Evolutionary conservation across 2,797 vertebrate species (phyloP).

Genomic region (Heterohyrax brucei): DNA sequence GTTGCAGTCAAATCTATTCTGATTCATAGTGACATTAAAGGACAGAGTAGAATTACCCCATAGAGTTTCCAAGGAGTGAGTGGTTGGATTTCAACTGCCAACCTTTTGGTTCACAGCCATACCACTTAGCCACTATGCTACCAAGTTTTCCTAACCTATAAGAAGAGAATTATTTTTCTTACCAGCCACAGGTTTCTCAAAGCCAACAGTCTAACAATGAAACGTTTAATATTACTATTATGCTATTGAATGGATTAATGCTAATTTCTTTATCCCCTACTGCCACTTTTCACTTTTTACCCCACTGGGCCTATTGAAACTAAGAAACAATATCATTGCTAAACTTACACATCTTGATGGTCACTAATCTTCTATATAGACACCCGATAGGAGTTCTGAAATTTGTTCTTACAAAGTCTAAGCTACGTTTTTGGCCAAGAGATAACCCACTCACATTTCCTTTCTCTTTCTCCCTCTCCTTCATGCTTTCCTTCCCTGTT

Average conservation of each 20-base stretch:
- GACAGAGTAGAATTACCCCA: too few species aligned
- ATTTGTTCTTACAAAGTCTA: background rate
- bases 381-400: background rate
- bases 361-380: background rate
- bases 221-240: background rate
- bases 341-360: background rate
- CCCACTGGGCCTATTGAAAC: background rate
- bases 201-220: background rate
- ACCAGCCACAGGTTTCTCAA: background rate
- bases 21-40: too few species aligned
- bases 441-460: background rate
- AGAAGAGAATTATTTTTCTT: slow-evolving; percentile 29
- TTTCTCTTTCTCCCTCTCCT: background rate
- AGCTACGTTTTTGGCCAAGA: slow-evolving; percentile 31
- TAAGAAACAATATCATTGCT: slow-evolving; percentile 33
- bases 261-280: background rate
- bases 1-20: too few species aligned
- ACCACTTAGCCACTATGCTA: too few species aligned
- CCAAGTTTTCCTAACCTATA: background rate
- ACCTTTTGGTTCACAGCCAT: too few species aligned
- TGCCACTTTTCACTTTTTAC: slow-evolving; percentile 19
- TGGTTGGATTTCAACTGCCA: too few species aligned
- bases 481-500: background rate
- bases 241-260: background rate
- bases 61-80: too few species aligned